phyloP scores from a whole-genome alignment of 2,888 invertebrate genomes.

The Hypomecis punctinalis region DNA sequence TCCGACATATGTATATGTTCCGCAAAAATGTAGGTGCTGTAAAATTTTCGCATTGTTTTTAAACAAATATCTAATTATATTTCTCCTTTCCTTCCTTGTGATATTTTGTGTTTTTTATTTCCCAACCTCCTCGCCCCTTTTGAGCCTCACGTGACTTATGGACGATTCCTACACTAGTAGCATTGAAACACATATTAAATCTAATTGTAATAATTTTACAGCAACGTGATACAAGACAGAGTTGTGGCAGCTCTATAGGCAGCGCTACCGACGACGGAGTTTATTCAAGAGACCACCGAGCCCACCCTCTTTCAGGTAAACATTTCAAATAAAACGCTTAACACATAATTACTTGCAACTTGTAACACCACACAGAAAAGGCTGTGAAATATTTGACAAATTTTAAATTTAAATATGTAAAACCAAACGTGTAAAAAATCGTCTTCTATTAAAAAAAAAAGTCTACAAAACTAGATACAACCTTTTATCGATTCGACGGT shows the following conservation, averaged over 20 bases:
- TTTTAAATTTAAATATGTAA: background rate
- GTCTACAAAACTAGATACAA: too few species aligned
- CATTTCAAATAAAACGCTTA: slow-evolving; percentile 11
- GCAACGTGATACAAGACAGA: slow-evolving; percentile 76
- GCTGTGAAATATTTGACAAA: slow-evolving; percentile 3
- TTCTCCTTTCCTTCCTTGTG: too few species aligned
- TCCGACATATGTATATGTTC: too few species aligned
- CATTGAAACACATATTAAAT: background rate
- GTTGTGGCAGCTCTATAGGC: slow-evolving; percentile 78
- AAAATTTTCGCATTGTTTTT: too few species aligned
- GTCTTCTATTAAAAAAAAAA: too few species aligned
- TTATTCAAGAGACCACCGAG: slow-evolving; percentile 73
- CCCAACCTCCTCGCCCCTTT: too few species aligned
- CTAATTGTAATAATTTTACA: slow-evolving; percentile 31
- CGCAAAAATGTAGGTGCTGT: too few species aligned
- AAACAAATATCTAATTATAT: too few species aligned
- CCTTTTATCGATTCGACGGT: too few species aligned
- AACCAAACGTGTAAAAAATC: background rate
- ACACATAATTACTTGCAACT: slow-evolving; percentile 4
- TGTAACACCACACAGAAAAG: slow-evolving; percentile 9
- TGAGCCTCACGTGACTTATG: too few species aligned
- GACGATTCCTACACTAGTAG: too few species aligned
- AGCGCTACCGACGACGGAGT: slow-evolving; percentile 75
- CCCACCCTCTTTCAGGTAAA: slow-evolving; percentile 73
- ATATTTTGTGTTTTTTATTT: too few species aligned